Conservation (phyloP, 2,888 invertebrate genomes). For the Drosophila formosana region DNA sequence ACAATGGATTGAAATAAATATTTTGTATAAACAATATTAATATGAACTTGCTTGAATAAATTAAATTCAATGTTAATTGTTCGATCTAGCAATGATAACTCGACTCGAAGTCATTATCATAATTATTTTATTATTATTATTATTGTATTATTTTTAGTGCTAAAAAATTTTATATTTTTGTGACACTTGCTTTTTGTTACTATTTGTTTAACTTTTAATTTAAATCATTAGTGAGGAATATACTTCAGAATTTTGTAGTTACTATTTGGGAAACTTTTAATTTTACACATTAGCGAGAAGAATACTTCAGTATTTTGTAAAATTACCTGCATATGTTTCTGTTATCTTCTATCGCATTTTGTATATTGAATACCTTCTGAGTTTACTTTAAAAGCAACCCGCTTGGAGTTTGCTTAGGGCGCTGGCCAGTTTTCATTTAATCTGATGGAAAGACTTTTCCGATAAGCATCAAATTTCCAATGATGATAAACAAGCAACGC, state of each 20-base stretch:
- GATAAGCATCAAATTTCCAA: conserved; percentile 78
- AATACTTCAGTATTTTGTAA: neutral
- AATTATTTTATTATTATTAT: neutral
- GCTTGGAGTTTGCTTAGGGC: conserved; percentile 21
- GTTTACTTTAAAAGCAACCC: conserved; percentile 30
- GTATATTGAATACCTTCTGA: neutral
- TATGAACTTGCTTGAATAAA: neutral
- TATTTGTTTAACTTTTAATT: neutral
- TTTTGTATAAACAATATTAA: neutral
- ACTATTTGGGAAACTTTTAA: neutral
- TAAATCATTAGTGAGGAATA: neutral
- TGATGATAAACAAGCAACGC: conserved; percentile 70
- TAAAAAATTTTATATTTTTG: too few species aligned
- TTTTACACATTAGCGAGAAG: neutral
- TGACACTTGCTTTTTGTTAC: too few species aligned
- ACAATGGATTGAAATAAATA: neutral
- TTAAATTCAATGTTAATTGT: neutral
- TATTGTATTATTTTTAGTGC: too few species aligned
- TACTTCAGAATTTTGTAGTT: neutral
- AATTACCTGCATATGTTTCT: neutral
- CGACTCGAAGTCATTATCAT: neutral
- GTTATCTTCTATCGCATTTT: neutral
- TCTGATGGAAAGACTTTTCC: conserved; percentile 69
- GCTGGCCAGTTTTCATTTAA: conserved; percentile 48
- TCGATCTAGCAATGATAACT: neutral